A percentile compares a stretch with the other conserved stretches of the same genome.
Evolutionary conservation across 2,888 invertebrate species (phyloP).

Genomic region (Heterodera filipjevi): DNA sequence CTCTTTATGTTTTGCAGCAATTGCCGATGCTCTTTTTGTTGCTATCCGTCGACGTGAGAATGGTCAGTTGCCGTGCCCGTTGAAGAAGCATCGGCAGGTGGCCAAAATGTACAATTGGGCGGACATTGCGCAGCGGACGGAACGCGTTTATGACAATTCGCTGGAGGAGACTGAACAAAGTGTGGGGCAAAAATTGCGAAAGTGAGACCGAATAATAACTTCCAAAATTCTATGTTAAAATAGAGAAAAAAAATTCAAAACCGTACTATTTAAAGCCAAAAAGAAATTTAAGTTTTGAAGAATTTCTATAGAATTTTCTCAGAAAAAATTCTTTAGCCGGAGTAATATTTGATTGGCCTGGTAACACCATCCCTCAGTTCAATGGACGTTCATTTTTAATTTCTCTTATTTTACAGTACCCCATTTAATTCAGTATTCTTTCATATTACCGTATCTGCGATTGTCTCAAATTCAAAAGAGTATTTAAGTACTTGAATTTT

Average conservation of each 20-base stretch:
- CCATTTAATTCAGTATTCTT: no score
- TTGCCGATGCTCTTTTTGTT: constrained; percentile 47
- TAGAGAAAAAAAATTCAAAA: no score
- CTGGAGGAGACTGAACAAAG: constrained; percentile 22
- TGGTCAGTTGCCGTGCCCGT: constrained; percentile 52
- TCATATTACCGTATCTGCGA: no score
- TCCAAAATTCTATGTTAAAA: no score
- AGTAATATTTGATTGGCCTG: no score
- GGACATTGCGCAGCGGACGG: constrained; percentile 68
- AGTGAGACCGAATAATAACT: constrained; percentile 6
- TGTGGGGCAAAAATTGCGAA: constrained; percentile 16
- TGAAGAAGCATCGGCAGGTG: constrained; percentile 66
- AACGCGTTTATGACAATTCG: constrained; percentile 57
- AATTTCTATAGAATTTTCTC: no score
- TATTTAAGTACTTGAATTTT: constrained; percentile 32
- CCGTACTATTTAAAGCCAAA: no score
- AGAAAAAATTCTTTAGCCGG: background rate
- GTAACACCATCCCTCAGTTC: no score
- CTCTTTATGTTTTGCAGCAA: constrained; percentile 37
- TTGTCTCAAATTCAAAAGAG: no score
- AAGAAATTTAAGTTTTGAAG: no score
- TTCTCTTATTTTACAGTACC: no score
- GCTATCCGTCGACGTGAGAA: constrained; percentile 49
- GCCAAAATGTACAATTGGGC: constrained; percentile 68
- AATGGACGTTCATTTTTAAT: no score